Base-by-base conservation (phyloP, 2,888 invertebrate genomes). In the Sminthurinus aureus region DNA sequence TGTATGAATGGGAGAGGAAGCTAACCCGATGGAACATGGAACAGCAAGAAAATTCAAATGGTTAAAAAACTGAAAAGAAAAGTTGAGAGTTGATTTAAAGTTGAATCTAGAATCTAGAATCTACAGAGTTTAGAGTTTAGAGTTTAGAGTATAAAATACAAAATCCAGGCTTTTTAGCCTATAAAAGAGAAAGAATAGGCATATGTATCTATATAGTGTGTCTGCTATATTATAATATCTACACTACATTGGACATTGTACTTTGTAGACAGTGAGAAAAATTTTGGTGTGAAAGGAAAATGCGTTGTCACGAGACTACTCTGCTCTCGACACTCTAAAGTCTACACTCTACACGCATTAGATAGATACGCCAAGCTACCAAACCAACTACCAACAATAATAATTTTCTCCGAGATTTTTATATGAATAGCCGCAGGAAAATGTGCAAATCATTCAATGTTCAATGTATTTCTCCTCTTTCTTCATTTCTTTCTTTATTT, bases 381-480 rank as follows among this genome's bases (percentile, higher is more conserved):
- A 79, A 20, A 26, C 67, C 67, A 50, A 79, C 79, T 79, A 79
- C 79, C 79, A 79, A 38, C 38, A 38, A 79, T 66, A 79, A 79
- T 79, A 79, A 79, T 69, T 79, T 79, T 79, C 67, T 69, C 64
- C 79, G 22, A 67, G 69, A 79, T 79, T 79, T 64, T 79, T 69
- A 79, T 69, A 79, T 79, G 79, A 79, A 79, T 79, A 79, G 79
- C 66, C 66, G 64, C 24, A 77, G 79, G 69, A 79, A 79, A 79
- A 79, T 79, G 79, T 79, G 79, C 79, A 79, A 79, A 79, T 79
- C 79, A 79, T 79, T 66, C 66, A 66, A 6, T 38, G 38, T 38
- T 38, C 38, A 38, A 38, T 38, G 38, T 38, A 6, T 38, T 38
- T 38, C 38, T 38, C 38, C 38, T 38, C 38, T 38, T n/a, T n/a